A percentile compares a stretch with the other conserved stretches of the same genome.
These are phyloP conservation scores for Sinocyclocheilus rhinocerous DNA, from an alignment of 2,113 vertebrate genomes.

Conservation along the genomic window DNA sequence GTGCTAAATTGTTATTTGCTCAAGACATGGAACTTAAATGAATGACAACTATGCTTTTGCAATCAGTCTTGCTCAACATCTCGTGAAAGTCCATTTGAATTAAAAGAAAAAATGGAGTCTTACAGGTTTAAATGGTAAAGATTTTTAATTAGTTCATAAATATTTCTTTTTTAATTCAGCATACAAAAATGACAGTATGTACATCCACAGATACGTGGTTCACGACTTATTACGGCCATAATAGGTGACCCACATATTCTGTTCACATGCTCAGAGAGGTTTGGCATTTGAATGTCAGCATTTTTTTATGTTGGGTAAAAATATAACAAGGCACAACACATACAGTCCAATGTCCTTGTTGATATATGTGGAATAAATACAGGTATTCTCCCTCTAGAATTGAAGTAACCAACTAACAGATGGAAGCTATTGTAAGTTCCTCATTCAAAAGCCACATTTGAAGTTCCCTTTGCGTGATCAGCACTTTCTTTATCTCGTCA, in stretches of 20 bases:
- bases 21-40: slow-evolving; percentile 57
- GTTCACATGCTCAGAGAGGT: slow-evolving; percentile 68
- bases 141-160: slow-evolving; percentile 90
- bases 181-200: slow-evolving; percentile 90
- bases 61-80: slow-evolving; percentile 21
- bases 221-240: slow-evolving; percentile 65
- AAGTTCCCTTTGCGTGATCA: slow-evolving; percentile 73
- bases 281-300: slow-evolving; percentile 64
- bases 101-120: slow-evolving; percentile 41
- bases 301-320: slow-evolving; percentile 64
- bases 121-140: slow-evolving; percentile 63
- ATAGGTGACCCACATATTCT: slow-evolving; percentile 63
- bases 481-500: slow-evolving; percentile 49
- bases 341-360: slow-evolving; percentile 59
- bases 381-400: slow-evolving; percentile 55
- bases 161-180: slow-evolving; percentile 91
- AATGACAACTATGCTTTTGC: slow-evolving; percentile 55
- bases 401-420: slow-evolving; percentile 57
- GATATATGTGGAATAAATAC: slow-evolving; percentile 66
- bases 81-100: neutral
- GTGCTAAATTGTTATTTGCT: slow-evolving; percentile 64
- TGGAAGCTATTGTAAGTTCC: slow-evolving; percentile 60
- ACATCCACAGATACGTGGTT: slow-evolving; percentile 91
- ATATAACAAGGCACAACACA: slow-evolving; percentile 58
- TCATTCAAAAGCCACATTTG: slow-evolving; percentile 62